A percentile compares a stretch with the other conserved stretches of the same genome.
Conservation (phyloP, 2,797 vertebrate genomes). For the Octomys mimax region DNA sequence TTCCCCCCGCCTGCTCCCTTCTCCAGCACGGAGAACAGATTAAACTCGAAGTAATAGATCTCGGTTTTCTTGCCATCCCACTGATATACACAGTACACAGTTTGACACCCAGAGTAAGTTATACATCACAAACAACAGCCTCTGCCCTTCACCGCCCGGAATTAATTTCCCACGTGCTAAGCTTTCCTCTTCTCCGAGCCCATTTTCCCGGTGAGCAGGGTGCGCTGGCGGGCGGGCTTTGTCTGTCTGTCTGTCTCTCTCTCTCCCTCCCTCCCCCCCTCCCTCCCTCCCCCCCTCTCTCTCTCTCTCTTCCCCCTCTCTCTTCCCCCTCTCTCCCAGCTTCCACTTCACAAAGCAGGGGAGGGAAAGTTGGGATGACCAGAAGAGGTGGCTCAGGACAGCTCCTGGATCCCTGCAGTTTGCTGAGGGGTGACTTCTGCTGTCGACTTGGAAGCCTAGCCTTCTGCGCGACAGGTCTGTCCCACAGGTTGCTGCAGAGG, state of each 20-base stretch:
- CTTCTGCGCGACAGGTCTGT: background rate
- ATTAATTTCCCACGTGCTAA: slow-evolving; percentile 60
- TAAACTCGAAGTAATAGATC: slow-evolving; percentile 77
- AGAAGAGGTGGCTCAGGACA: background rate
- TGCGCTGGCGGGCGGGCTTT: no score
- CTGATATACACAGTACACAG: slow-evolving; percentile 72
- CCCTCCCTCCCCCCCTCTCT: background rate
- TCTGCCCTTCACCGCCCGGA: slow-evolving; percentile 69
- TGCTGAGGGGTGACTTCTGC: background rate
- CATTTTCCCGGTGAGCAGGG: background rate
- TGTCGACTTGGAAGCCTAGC: background rate
- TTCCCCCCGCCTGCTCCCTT: slow-evolving; percentile 47
- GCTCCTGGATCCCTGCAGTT: background rate
- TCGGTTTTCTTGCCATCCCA: slow-evolving; percentile 60
- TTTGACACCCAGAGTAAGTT: slow-evolving; percentile 78
- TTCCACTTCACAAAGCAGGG: background rate
- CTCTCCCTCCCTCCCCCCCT: background rate
- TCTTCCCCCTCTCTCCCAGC: background rate
- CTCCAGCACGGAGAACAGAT: slow-evolving; percentile 68
- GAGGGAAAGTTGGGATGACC: background rate
- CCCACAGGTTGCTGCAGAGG: fast-evolving
- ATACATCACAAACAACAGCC: slow-evolving; percentile 70
- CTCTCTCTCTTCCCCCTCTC: background rate
- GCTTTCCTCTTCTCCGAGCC: slow-evolving; percentile 49
- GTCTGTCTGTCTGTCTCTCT: background rate